A percentile compares a stretch with the other conserved stretches of the same genome.
phyloP scores from a whole-genome alignment of 1,140 invertebrate genomes.

The Hirudo medicinalis region DNA sequence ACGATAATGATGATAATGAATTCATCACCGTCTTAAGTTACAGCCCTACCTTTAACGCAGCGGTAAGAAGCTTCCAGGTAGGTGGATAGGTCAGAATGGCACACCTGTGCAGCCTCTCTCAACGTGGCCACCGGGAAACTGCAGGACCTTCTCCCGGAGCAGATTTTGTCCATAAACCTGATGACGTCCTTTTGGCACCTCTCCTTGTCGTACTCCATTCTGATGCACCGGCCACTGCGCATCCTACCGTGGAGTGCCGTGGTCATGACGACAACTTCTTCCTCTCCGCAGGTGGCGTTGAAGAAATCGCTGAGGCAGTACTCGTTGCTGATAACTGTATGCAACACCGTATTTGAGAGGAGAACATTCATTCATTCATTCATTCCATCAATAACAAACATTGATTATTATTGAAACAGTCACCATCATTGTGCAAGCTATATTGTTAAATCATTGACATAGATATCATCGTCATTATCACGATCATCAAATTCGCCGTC shows the following conservation, averaged over 20 bases:
- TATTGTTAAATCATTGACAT: neutral
- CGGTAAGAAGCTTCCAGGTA: conserved; percentile 18
- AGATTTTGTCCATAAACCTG: neutral
- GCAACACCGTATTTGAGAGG: too few species aligned
- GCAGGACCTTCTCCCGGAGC: conserved; percentile 13
- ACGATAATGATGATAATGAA: too few species aligned
- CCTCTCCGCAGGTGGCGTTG: conserved; percentile 7
- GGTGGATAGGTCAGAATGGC: conserved; percentile 10
- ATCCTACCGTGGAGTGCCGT: conserved; percentile 15
- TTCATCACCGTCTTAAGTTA: too few species aligned
- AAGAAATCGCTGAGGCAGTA: conserved; percentile 17
- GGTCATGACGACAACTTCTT: conserved; percentile 14
- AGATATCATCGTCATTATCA: neutral
- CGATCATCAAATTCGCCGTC: neutral
- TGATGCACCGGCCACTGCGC: conserved; percentile 15
- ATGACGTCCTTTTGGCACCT: conserved; percentile 11
- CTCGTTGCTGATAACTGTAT: neutral
- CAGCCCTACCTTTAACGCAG: conserved; percentile 12
- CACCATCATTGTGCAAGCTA: neutral
- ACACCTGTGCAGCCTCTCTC: conserved; percentile 6
- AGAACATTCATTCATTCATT: too few species aligned
- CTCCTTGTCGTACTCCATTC: neutral
- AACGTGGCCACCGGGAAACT: conserved; percentile 6
- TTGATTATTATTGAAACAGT: too few species aligned
- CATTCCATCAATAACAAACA: too few species aligned